Base-by-base conservation (phyloP, 2,888 invertebrate genomes). In the Octodonta nipae region DNA sequence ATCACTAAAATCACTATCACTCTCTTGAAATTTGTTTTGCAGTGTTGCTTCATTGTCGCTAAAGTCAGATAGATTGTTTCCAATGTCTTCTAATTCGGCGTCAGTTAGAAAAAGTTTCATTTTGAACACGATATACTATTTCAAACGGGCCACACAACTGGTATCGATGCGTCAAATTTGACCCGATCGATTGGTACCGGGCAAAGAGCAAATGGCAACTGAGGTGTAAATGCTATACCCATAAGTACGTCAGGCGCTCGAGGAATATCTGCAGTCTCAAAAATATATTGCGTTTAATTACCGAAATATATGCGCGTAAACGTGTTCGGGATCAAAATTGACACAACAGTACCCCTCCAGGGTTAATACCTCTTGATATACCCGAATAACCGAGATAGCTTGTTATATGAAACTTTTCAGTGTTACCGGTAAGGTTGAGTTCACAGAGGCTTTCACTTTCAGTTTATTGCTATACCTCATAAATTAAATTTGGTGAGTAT, bases 11-110 rank as follows among this genome's bases (percentile, higher is more conserved):
- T n/a, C n/a, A n/a, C n/a, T n/a, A n/a, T n/a, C n/a, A n/a, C n/a
- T n/a, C 30, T 20, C 13, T 14, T 30, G 16, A 30, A 20, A 30
- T 11, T 15, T 10, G 29, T 29, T 29, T 29, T 14, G 15, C 15
- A 10, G 8, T 6, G 17, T 30, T n/a, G 20, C 30, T 20, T 30
- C 30, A 30, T 5, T 30, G n/a, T 30, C 30, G 20, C 30, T 30
- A 22, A 20, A 30, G 20, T 30, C 30, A 17, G 30, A 30, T 30
- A 30, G 11, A 30, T 30, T 30, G 15, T 16, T 29, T 29, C 14
- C n/a, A 15, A 29, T 29, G 17, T 29, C 27, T 12, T 27, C 17
- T 5, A 17, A 17, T 17, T 17, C 17, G 17, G 17, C 17, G 5
- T 8, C 8, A 17, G 17, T 17, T 17, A 17, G 17, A 17, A 8